A percentile compares a stretch with the other conserved stretches of the same genome.
phyloP scores from a whole-genome alignment of 1,140 invertebrate genomes.

The Magallana gigas region DNA sequence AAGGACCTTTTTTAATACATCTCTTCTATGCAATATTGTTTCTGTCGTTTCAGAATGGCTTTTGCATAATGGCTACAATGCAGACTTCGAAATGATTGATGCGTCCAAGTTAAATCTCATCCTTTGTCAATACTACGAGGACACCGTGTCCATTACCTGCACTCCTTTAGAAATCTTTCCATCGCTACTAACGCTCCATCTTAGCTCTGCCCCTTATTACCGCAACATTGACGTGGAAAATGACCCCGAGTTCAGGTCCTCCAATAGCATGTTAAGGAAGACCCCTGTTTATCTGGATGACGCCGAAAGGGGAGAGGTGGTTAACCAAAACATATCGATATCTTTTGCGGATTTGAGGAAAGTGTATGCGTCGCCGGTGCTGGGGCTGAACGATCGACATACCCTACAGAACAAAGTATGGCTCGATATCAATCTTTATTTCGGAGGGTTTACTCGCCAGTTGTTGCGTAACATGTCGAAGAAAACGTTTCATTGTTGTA shows the following conservation, averaged over 20 bases:
- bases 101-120: slow-evolving; percentile 40
- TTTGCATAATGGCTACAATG: slow-evolving; percentile 44
- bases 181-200: slow-evolving; percentile 44
- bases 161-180: slow-evolving; percentile 39
- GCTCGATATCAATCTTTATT: slow-evolving; percentile 56
- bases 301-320: not conserved
- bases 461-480: slow-evolving; percentile 49
- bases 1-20: too few species aligned
- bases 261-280: slow-evolving; percentile 2
- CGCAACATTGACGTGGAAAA: slow-evolving; percentile 50
- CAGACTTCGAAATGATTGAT: slow-evolving; percentile 49
- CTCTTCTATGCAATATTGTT: slow-evolving; percentile 1
- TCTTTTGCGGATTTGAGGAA: slow-evolving; percentile 33
- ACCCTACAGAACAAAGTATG: slow-evolving; percentile 57
- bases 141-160: not conserved
- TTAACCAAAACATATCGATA: slow-evolving; percentile 40
- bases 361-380: slow-evolving; percentile 19
- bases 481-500: slow-evolving; percentile 48
- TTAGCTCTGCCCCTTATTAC: slow-evolving; percentile 45
- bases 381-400: slow-evolving; percentile 26
- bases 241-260: slow-evolving; percentile 47
- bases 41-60: slow-evolving; percentile 56
- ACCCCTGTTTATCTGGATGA: slow-evolving; percentile 2
- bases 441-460: slow-evolving; percentile 51
- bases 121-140: slow-evolving; percentile 48